Conservation (phyloP, 1,140 invertebrate species). For the Lamellibrachia luymesi region DNA sequence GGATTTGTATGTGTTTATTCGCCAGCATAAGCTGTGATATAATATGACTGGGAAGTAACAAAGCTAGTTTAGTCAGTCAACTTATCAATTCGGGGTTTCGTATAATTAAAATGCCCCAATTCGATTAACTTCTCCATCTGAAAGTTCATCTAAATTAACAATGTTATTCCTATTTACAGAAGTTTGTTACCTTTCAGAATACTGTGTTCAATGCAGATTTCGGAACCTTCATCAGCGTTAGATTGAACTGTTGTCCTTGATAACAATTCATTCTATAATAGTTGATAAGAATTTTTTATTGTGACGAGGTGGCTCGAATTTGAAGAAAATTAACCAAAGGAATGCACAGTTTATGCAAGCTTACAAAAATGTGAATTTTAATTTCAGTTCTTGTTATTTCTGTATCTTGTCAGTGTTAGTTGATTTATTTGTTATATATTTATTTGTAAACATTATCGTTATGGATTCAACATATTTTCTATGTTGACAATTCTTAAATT, state of each 20-base stretch:
- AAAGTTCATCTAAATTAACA: no score
- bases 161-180: no score
- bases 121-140: background rate
- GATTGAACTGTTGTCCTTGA: background rate
- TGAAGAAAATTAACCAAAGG: background rate
- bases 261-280: background rate
- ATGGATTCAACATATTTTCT: background rate
- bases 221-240: background rate
- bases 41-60: background rate
- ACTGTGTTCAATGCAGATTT: background rate
- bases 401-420: background rate
- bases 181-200: no score
- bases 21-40: constrained; percentile 4
- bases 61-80: background rate
- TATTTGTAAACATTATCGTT: background rate
- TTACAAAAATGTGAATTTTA: background rate
- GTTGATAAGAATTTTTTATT: background rate
- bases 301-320: background rate
- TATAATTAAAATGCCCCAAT: background rate
- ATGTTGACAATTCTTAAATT: background rate
- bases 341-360: background rate
- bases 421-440: background rate
- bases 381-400: background rate
- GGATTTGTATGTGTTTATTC: background rate
- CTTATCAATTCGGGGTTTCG: background rate